Evolutionary conservation across 2,113 vertebrate genomes (phyloP), one percentile per base, ranked within the genome.

Genomic region (Crotalus horridus): DNA sequence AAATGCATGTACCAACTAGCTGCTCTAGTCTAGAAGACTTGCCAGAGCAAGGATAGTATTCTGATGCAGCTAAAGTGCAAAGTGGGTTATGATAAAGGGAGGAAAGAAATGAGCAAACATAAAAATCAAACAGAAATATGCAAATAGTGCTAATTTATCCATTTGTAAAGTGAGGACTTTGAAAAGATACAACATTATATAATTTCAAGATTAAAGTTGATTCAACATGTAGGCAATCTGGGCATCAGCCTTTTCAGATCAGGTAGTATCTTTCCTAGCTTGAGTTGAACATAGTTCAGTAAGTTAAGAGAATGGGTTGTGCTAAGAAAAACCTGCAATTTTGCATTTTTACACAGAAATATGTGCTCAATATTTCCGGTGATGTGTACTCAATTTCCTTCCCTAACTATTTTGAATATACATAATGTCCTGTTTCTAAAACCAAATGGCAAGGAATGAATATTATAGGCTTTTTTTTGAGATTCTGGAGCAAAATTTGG

Each of bases 261-360:
- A 88, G 0, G 0, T 46, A 29, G n/a, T 91, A 53, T 91, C 43
- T 53, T 85, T 33, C 89, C 1, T 0, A 88, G 89, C 0, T 0
- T 85, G 12, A 13, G 33, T 23, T 0, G 12, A 91, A 53, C 59
- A 29, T 43, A 2, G 33, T 33, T 88, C 4, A 33, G 61, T 46
- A 53, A 64, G 53, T 74, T 29, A 51, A 10, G 48, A 74, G 61
- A 29, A 29, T 29, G 87, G 23, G n/a, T 74, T 39, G 90, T 1
- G 1, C 90, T 29, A 4, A 0, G 0, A 29, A 11, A 81, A 59
- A 23, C 55, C 55, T 95, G 61, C 92, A 90, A 92, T 95, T 87
- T 64, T 0, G 3, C 46, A 46, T 1, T 0, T 26, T 64, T 10
- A 26, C 11, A 88, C 15, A 33, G 86, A 91, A 91, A n/a, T 87